A percentile compares a stretch with the other conserved stretches of the same genome.
Conservation (phyloP, 2,888 invertebrate genomes). For the Cryptosula pallasiana region DNA sequence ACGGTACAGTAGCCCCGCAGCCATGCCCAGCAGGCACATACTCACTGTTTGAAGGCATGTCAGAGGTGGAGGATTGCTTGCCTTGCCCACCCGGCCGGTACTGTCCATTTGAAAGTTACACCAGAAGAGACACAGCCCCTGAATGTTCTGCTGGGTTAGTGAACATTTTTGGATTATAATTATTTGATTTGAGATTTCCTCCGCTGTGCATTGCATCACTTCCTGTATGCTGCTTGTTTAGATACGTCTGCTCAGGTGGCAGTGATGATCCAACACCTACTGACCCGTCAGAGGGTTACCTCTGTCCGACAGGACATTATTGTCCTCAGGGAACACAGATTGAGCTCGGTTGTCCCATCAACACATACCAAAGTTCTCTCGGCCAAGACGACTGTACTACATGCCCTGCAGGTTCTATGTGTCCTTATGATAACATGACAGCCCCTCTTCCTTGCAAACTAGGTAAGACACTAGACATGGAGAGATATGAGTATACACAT, state of each 20-base stretch:
- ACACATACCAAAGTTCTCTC: slow-evolving; percentile 41
- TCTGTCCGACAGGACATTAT: slow-evolving; percentile 45
- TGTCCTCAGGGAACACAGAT: slow-evolving; percentile 40
- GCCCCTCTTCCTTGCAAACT: slow-evolving; percentile 38
- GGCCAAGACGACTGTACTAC: slow-evolving; percentile 42
- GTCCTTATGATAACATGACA: slow-evolving; percentile 42
- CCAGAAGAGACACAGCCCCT: slow-evolving; percentile 35
- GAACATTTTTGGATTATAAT: too few species aligned
- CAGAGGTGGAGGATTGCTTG: slow-evolving; percentile 37
- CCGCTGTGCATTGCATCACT: too few species aligned
- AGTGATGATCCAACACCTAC: slow-evolving; percentile 41
- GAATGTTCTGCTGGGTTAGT: slow-evolving; percentile 34
- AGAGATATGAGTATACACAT: too few species aligned
- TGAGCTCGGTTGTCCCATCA: slow-evolving; percentile 42
- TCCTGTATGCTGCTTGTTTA: too few species aligned
- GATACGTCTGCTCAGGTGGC: slow-evolving; percentile 46
- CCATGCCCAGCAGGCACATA: slow-evolving; percentile 48
- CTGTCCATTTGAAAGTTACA: slow-evolving; percentile 45
- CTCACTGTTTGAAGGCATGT: slow-evolving; percentile 38
- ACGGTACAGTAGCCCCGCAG: slow-evolving; percentile 40
- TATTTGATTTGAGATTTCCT: too few species aligned
- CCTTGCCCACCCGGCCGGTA: slow-evolving; percentile 45
- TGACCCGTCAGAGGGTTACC: slow-evolving; percentile 35
- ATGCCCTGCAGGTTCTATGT: slow-evolving; percentile 45
- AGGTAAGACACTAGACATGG: slow-evolving; percentile 39